Conservation (phyloP, 2,888 invertebrate species). For the Pandemis heparana region DNA sequence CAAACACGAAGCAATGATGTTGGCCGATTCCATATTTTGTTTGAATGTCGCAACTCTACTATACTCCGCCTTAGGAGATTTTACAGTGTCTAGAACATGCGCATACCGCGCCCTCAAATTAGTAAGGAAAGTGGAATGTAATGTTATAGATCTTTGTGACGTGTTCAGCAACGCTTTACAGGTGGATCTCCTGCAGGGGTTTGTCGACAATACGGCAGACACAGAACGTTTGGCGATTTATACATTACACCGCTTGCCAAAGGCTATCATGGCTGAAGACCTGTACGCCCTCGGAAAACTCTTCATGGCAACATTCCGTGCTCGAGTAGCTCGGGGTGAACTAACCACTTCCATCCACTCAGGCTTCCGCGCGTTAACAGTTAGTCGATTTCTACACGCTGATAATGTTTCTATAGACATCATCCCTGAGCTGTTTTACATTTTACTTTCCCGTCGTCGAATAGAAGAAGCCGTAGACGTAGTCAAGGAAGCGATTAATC, state of each 20-base stretch:
- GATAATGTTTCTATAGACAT: conserved; percentile 72
- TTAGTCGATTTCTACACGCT: conserved; percentile 76
- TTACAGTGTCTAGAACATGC: conserved; percentile 61
- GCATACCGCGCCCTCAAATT: conserved; percentile 67
- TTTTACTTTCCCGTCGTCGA: conserved; percentile 72
- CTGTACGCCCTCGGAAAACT: conserved; percentile 77
- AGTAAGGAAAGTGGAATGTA: conserved; percentile 68
- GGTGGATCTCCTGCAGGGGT: conserved; percentile 74
- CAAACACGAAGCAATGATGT: conserved; percentile 55
- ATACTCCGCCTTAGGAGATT: conserved; percentile 67
- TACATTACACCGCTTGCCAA: conserved; percentile 59
- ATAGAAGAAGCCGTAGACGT: conserved; percentile 82
- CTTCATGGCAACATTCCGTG: conserved; percentile 74
- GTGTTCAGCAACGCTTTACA: conserved; percentile 77
- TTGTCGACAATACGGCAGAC: conserved; percentile 64
- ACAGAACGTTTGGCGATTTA: conserved; percentile 68
- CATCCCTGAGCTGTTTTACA: conserved; percentile 76
- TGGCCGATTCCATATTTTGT: conserved; percentile 71
- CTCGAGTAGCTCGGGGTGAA: conserved; percentile 67
- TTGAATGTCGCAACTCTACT: conserved; percentile 71
- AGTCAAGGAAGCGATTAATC: conserved; percentile 63
- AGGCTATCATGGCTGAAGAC: conserved; percentile 74
- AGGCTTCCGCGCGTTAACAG: conserved; percentile 72
- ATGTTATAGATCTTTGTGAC: conserved; percentile 74
- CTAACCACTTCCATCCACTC: conserved; percentile 66